Evolutionary conservation across 53 echinoderm and acorn worm species (phyloP).

Genomic region (Mesocentrotus franciscanus): DNA sequence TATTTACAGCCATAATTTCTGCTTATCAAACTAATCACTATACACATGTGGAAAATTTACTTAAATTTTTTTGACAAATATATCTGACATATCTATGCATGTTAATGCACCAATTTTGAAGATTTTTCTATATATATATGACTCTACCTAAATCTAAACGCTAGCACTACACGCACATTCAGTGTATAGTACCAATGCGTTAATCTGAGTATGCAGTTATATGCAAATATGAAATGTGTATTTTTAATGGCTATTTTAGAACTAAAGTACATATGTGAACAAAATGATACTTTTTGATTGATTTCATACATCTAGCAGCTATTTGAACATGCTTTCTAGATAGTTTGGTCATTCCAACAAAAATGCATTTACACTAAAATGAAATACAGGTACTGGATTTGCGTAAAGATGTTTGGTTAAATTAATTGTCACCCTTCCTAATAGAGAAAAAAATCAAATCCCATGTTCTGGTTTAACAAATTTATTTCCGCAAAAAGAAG

Average conservation of each 20-base stretch:
- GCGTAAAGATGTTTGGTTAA: neutral
- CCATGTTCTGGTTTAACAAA: neutral
- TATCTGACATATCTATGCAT: constrained; percentile 22
- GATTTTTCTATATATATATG: neutral
- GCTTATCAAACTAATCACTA: constrained; percentile 5
- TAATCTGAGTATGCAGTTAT: neutral
- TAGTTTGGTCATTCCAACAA: neutral
- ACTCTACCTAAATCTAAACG: neutral
- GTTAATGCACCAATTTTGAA: constrained; percentile 1
- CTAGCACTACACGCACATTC: neutral
- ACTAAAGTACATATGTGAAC: neutral
- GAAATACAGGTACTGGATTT: neutral
- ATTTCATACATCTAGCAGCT: neutral
- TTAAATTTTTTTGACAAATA: neutral
- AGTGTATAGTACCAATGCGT: neutral
- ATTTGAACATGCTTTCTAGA: no score
- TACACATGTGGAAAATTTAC: neutral
- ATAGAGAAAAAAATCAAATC: neutral
- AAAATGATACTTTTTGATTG: neutral
- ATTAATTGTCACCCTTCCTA: neutral
- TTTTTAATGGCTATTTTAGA: neutral
- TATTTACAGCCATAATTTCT: constrained; percentile 28
- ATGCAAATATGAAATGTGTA: neutral
- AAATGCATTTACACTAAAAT: neutral
- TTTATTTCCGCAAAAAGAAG: neutral